phyloP scores from a whole-genome alignment of 2,888 invertebrate genomes.

The Pheosia tremula region DNA sequence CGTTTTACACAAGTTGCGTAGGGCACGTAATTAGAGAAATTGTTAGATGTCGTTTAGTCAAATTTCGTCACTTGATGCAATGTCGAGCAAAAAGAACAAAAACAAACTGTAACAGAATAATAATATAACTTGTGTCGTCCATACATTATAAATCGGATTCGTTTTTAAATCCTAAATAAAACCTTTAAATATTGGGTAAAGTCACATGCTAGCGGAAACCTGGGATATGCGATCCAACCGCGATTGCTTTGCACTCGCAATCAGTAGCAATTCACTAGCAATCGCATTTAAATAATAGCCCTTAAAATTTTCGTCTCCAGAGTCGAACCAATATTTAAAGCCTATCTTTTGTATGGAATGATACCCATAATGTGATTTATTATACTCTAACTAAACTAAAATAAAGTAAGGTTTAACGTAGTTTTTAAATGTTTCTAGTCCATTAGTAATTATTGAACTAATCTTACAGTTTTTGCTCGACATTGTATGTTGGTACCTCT shows the following conservation, averaged over 20 bases:
- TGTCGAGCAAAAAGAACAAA: conserved; percentile 23
- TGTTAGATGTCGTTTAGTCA: conserved; percentile 39
- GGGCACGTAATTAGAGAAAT: conserved; percentile 40
- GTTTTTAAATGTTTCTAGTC: conserved; percentile 2
- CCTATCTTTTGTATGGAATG: neutral
- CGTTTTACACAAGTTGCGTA: conserved; percentile 67
- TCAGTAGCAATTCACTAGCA: no score
- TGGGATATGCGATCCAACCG: no score
- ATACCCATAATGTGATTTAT: neutral
- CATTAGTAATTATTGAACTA: conserved; percentile 4
- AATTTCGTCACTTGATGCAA: conserved; percentile 49
- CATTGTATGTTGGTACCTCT: conserved; percentile 17
- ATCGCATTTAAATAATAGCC: no score
- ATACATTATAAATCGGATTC: neutral
- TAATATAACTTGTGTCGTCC: neutral
- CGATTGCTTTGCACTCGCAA: no score
- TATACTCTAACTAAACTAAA: neutral
- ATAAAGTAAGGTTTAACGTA: conserved; percentile 1
- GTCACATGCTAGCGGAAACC: no score
- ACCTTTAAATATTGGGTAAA: no score
- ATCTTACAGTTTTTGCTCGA: conserved; percentile 19
- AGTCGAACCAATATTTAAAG: neutral
- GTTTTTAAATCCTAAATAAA: no score
- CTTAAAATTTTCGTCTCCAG: neutral
- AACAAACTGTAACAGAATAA: neutral